These are phyloP conservation scores for Pristionchus arcanus DNA, from an alignment of 2,888 invertebrate species.

Conservation along the genomic window DNA sequence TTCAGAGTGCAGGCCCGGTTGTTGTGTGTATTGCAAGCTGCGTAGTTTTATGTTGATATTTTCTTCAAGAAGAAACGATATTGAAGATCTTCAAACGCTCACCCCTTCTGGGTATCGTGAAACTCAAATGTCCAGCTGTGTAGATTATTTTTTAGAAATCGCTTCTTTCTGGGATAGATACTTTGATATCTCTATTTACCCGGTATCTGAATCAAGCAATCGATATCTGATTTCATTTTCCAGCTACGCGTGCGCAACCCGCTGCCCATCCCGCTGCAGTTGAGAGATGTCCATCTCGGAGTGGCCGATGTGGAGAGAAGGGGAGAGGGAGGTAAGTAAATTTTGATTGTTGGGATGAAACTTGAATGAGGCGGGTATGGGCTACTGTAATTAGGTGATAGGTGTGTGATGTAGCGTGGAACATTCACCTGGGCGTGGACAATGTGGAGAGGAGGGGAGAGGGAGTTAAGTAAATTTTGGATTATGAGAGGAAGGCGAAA, in stretches of 20 bases:
- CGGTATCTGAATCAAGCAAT: neutral
- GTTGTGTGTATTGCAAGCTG: no score
- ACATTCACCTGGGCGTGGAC: neutral
- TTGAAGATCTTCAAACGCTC: no score
- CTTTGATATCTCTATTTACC: no score
- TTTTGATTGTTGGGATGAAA: neutral
- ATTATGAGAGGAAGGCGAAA: no score
- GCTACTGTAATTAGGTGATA: neutral
- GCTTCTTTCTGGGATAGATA: no score
- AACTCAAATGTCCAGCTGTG: no score
- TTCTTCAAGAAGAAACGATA: no score
- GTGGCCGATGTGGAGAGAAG: slow-evolving; percentile 26
- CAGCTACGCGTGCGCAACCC: slow-evolving; percentile 67
- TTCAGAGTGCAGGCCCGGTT: no score
- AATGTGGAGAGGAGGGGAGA: neutral
- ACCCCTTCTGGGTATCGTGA: no score
- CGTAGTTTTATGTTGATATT: neutral
- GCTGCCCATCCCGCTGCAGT: slow-evolving; percentile 62
- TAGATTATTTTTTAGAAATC: no score
- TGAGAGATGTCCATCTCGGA: slow-evolving; percentile 65
- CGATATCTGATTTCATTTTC: neutral
- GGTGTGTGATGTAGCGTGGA: neutral
- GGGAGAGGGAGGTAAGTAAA: slow-evolving; percentile 2
- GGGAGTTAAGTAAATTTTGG: neutral
- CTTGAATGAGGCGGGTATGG: neutral